Evolutionary conservation across 2,888 invertebrate species (phyloP).

Genomic region (Eupithecia centaureata): DNA sequence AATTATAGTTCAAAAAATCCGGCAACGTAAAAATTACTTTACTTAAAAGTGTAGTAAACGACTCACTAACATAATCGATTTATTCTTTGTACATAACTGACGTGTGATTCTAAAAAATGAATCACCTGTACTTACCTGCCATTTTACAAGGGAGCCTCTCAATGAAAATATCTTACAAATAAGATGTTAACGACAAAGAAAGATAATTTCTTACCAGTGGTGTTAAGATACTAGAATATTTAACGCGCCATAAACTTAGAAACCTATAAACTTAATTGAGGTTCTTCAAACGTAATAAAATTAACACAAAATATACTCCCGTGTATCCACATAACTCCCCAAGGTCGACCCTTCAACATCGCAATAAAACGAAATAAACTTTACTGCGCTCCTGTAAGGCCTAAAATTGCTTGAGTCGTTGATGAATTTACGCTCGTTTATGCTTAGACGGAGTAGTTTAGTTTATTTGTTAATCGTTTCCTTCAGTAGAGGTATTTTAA

Average conservation of each 20-base stretch:
- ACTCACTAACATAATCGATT: no score
- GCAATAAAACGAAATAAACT: conserved; percentile 16
- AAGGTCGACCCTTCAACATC: conserved; percentile 22
- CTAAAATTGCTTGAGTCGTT: background rate
- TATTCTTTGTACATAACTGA: no score
- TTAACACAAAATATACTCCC: conserved; percentile 6
- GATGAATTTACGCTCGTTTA: background rate
- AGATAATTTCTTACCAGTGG: background rate
- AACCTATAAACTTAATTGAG: conserved; percentile 5
- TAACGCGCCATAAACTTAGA: background rate
- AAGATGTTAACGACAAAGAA: background rate
- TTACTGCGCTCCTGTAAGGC: conserved; percentile 5
- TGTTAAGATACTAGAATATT: background rate
- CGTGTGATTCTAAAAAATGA: no score
- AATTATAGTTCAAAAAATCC: no score
- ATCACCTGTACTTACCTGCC: no score
- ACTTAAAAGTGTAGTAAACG: no score
- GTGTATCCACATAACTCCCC: conserved; percentile 21
- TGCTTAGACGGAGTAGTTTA: conserved; percentile 7
- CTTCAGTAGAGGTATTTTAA: conserved; percentile 22
- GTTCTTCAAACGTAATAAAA: conserved; percentile 4
- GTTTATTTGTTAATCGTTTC: conserved; percentile 16
- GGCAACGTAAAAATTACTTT: no score
- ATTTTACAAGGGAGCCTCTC: no score
- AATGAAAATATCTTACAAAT: no score